Conservation (phyloP, 2,888 invertebrate genomes). For the Drosophila colorata region DNA sequence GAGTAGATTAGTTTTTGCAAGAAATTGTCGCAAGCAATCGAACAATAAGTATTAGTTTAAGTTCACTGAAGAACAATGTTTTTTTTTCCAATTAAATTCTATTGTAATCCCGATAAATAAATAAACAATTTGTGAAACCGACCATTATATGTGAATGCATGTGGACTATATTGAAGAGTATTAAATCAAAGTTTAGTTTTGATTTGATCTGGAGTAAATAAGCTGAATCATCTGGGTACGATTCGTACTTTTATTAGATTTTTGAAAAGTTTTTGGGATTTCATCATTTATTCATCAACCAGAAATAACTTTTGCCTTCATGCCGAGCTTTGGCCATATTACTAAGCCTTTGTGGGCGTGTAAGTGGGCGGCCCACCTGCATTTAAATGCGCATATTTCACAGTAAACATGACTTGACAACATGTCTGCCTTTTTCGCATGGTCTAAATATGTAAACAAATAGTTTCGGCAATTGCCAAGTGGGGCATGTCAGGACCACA, state of each 20-base stretch:
- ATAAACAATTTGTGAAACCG: too few species aligned
- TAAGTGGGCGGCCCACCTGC: conserved; percentile 39
- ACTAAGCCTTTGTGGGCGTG: conserved; percentile 18
- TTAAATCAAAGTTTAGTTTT: neutral
- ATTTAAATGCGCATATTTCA: conserved; percentile 81
- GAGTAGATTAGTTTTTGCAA: too few species aligned
- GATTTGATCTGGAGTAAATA: too few species aligned
- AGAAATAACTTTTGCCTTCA: neutral
- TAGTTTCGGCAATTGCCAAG: conserved; percentile 81
- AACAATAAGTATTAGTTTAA: too few species aligned
- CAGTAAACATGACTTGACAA: conserved; percentile 83
- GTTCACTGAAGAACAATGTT: too few species aligned
- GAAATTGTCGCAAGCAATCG: too few species aligned
- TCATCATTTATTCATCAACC: neutral
- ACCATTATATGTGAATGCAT: too few species aligned
- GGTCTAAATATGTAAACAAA: conserved; percentile 82
- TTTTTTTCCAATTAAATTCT: too few species aligned
- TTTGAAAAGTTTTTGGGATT: neutral
- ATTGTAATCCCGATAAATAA: too few species aligned
- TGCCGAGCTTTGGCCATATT: neutral
- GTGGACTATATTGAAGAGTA: too few species aligned
- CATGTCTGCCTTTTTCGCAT: conserved; percentile 76
- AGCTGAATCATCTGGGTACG: neutral
- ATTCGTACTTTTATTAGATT: neutral
- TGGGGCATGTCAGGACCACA: conserved; percentile 67